Evolutionary conservation across 2,888 invertebrate species (phyloP), one percentile per base, ranked within the genome.

Genomic region (Diploptera punctata): DNA sequence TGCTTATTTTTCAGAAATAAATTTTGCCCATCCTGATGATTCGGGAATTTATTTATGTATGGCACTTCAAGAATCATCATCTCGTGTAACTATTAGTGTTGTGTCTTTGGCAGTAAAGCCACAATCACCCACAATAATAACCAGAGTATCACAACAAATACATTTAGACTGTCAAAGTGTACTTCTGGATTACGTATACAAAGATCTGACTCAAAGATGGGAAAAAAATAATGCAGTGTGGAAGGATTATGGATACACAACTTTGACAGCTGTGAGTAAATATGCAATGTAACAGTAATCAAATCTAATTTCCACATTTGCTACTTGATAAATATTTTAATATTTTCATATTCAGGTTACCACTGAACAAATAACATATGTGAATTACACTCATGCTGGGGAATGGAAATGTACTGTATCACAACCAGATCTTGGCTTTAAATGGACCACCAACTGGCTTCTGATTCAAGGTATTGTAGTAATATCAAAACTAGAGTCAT

Each of bases 331-430:
- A n/a, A n/a, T n/a, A n/a, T n/a, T n/a, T n/a, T n/a, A n/a, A n/a
- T n/a, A n/a, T n/a, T n/a, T n/a, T n/a, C n/a, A n/a, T 31, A 61
- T 74, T 1, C 68, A 73, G 80, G 77, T 79, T 3, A 83, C 84
- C 76, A 77, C 80, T 10, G 82, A 85, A 75, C 75, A 80, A 49
- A 78, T 87, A 61, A 77, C 80, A 3, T 70, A 77, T 10, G 73
- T 85, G 49, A 84, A 84, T 74, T 74, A 69, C 61, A 82, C 84
- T 1, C 83, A 86, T 76, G 78, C 80, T 2, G 87, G 88, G 7
- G 77, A 82, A 49, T 88, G 87, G 87, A 82, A 81, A 74, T 88
- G 87, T 77, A 76, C 84, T 7, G 81, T 87, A 0, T 81, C 83
- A 73, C 87, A 88, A 77, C 79, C 78, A 16, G 86, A 87, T 78